A percentile compares a stretch with the other conserved stretches of the same genome.
These are phyloP conservation scores for Vulpes lagopus DNA, from an alignment of 2,113 vertebrate species.

Conservation along the genomic window DNA sequence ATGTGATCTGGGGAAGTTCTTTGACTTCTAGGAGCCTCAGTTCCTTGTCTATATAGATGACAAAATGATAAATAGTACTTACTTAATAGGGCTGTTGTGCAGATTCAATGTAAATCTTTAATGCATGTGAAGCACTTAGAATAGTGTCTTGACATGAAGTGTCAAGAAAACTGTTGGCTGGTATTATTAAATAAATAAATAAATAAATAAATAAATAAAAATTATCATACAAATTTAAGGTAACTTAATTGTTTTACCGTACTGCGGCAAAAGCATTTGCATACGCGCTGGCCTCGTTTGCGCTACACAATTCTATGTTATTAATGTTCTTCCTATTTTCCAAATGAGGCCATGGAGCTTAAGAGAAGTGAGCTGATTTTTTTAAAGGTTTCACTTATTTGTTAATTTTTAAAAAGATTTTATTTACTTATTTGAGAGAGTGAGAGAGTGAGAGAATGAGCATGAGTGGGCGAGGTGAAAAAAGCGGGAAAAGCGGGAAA, in stretches of 20 bases:
- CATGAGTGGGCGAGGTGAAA: too few relatives aligned
- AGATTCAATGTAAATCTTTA: not conserved
- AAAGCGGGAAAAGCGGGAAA: too few relatives aligned
- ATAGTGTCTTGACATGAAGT: not conserved
- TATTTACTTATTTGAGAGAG: too few relatives aligned
- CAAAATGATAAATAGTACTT: not conserved
- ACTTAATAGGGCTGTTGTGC: not conserved
- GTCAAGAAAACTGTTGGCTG: not conserved
- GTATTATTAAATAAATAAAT: not conserved
- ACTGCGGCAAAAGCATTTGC: not conserved
- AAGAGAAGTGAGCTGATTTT: not conserved
- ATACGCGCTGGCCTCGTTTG: not conserved
- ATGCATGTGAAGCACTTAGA: not conserved
- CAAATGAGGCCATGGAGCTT: not conserved
- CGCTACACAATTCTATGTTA: not conserved
- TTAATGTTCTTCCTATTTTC: not conserved
- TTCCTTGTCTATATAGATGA: not conserved
- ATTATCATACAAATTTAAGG: not conserved
- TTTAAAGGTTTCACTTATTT: too few relatives aligned
- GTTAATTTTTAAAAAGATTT: too few relatives aligned
- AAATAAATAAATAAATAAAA: not conserved
- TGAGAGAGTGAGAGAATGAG: too few relatives aligned
- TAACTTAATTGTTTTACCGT: not conserved
- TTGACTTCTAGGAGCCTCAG: not conserved
- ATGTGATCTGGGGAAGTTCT: not conserved